phyloP scores from a whole-genome alignment of 2,888 invertebrate species.

The Acronicta alni region DNA sequence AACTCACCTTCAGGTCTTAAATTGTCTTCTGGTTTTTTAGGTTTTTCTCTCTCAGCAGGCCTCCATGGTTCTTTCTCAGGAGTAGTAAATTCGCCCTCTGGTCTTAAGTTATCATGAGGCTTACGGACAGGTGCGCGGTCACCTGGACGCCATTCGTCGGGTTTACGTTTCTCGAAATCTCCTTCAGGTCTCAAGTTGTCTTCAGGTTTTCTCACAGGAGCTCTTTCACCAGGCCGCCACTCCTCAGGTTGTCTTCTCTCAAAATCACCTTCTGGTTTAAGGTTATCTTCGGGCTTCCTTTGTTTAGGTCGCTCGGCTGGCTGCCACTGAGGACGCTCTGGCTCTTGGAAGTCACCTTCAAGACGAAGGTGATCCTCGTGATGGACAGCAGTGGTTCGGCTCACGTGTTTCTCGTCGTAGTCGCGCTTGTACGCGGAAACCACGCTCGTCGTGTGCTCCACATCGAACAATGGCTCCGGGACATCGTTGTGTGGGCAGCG shows the following conservation, averaged over 20 bases:
- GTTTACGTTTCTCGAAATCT: constrained; percentile 76
- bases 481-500: constrained; percentile 93
- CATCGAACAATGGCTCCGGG: constrained; percentile 90
- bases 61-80: constrained; percentile 86
- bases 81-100: constrained; percentile 60
- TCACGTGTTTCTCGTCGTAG: constrained; percentile 91
- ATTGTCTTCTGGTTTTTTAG: constrained; percentile 85
- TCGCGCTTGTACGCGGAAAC: constrained; percentile 91
- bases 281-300: constrained; percentile 89
- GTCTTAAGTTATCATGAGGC: constrained; percentile 83
- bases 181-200: constrained; percentile 90
- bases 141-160: constrained; percentile 78
- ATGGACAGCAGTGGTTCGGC: constrained; percentile 88
- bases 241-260: constrained; percentile 79
- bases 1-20: constrained; percentile 88
- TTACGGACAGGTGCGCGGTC: constrained; percentile 82
- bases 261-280: constrained; percentile 89
- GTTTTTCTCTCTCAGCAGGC: constrained; percentile 80
- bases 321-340: constrained; percentile 83
- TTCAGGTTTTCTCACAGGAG: constrained; percentile 76
- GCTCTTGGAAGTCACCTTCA: constrained; percentile 91
- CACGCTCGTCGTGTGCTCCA: constrained; percentile 87
- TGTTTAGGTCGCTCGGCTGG: constrained; percentile 90
- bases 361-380: constrained; percentile 92
- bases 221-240: constrained; percentile 86